Base-by-base conservation (phyloP, 2,888 invertebrate species). In the Drosophila atripex region DNA sequence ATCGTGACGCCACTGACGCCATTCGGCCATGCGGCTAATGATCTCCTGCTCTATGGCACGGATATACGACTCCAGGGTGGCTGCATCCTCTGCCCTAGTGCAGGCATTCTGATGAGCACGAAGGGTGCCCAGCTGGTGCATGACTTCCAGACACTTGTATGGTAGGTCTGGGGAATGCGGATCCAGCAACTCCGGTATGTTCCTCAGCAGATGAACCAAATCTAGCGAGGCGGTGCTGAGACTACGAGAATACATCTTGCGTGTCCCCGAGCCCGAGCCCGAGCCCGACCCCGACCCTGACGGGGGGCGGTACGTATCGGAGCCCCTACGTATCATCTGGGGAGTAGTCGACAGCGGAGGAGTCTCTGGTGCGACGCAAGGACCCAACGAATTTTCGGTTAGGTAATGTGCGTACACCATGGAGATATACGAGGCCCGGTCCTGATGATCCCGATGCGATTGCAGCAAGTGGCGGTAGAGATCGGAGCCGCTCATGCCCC, bases 401-500 rank as follows among this genome's bases (percentile, higher is more conserved):
- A 28, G 32, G 43, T 47, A 57, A 3, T 52, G 66, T 0, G 38
- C 23, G 3, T 47, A 47, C 7, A 75, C 45, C 6, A 80, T 52
- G 14, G n/a, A 8, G 12, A 58, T 32, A 23, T 80, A 79, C 0
- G 50, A 52, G 3, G 43, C 7, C 11, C 47, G 73, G 4, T 80
- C 76, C 7, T 0, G 6, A 25, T 84, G 76, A 0, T 16, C 12
- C 0, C 14, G 28, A 49, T 80, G 79, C 8, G 0, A 2, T 0
- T 41, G 16, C 12, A 3, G 9, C 3, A 80, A 9, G 21, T 80
- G 79, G 11, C 14, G 16, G 23, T 58, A 63, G 47, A 78, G 57
- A 1, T 51, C 32, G 2, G 12, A 2, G 38, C 12, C 46, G 5
- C 28, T 68, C 3, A 71, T 63, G 0, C 78, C 80, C 1, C 5